Base-by-base conservation (phyloP, 2,113 vertebrate genomes). In the Heliornis fulica region DNA sequence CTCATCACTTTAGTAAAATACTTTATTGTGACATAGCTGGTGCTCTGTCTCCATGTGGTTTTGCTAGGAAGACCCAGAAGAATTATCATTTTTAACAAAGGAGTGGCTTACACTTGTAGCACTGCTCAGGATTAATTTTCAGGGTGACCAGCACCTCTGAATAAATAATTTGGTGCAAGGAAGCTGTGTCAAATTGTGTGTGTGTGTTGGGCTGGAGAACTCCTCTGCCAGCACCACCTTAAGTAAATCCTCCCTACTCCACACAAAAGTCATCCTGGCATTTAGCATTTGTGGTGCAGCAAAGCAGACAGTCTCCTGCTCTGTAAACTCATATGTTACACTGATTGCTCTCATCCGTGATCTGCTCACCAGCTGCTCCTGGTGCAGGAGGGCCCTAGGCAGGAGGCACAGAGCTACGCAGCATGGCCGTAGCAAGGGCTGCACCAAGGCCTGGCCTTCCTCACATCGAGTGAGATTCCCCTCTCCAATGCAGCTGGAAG, bases 281-380 rank as follows among this genome's bases (percentile, higher is more conserved):
- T 74, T 77, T 28, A 77, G 46, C 38, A 63, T 70, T 95, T 60
- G 34, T 4, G 2, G 6, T 63, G 68, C 86, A 92, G 90, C 64
- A 78, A 86, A 66, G 71, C 88, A 92, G 90, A 77, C 54, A 7
- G 34, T 18, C 69, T 60, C 82, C 40, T 70, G 41, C 38, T 95
- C 72, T 87, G 60, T 81, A 91, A 71, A 41, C 54, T 91, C 89
- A 51, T 31, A 12, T 74, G 90, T 86, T 87, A 9, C 0, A 0
- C 41, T 93, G 76, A 68, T 66, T 89, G 41, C 72, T 92, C 64
- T 88, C 93, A 71, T 81, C 80, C 9, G 3, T 43, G 93, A 51
- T 92, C 94, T 96, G 91, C 72, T 90, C 89, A 75, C 89, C 93
- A 96, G 80, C 95, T 96, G 95, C 68, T 96, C 56, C 89, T 78